Conservation (phyloP, 1,140 invertebrate species). For the Formica selysi region DNA sequence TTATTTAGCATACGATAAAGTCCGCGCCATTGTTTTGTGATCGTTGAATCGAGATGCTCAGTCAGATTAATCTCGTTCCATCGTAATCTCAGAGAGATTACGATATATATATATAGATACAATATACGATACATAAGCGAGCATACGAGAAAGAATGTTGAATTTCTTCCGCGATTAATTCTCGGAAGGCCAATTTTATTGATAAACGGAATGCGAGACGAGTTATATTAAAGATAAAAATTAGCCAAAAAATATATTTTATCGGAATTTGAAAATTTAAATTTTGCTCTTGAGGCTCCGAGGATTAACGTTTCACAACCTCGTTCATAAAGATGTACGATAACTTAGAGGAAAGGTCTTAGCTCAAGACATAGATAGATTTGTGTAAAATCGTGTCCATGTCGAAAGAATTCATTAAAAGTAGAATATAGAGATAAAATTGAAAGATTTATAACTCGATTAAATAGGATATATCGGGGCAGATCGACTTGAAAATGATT, state of each 20-base stretch:
- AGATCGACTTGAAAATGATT: neutral
- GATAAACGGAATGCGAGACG: neutral
- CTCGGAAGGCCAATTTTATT: neutral
- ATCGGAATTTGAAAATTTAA: neutral
- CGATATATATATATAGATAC: too few species aligned
- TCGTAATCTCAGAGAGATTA: neutral
- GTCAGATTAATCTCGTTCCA: neutral
- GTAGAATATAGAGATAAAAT: neutral
- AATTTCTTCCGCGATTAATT: constrained; percentile 24
- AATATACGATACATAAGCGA: neutral
- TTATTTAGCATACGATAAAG: neutral
- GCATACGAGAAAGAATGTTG: constrained; percentile 16
- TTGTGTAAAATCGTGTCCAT: constrained; percentile 58
- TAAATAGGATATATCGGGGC: neutral
- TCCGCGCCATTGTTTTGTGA: constrained; percentile 43
- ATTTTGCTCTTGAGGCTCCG: neutral
- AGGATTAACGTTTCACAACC: constrained; percentile 30
- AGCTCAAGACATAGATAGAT: neutral
- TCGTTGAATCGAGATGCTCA: neutral
- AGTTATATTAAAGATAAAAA: too few species aligned
- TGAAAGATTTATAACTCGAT: constrained; percentile 3
- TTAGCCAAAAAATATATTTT: neutral
- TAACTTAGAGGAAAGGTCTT: constrained; percentile 23
- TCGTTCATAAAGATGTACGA: neutral
- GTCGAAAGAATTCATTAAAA: constrained; percentile 34